These are phyloP conservation scores for Fopius arisanus DNA, from an alignment of 1,140 invertebrate species.

Conservation along the genomic window DNA sequence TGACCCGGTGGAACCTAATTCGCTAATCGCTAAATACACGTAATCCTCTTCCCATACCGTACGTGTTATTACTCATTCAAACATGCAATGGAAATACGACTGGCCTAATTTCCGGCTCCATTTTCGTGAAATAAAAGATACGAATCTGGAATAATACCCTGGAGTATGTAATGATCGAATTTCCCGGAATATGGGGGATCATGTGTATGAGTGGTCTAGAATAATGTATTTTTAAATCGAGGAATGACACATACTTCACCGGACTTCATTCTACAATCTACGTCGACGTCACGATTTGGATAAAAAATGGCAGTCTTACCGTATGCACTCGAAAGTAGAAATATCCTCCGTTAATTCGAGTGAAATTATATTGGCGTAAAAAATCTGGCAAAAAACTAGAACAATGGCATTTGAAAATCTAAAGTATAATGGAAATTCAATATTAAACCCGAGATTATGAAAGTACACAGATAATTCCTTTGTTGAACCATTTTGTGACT, in stretches of 20 bases:
- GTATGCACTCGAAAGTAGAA: too few species aligned
- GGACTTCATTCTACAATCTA: too few species aligned
- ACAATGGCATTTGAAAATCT: too few species aligned
- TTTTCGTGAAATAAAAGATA: not conserved
- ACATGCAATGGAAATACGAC: not conserved
- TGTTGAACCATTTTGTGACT: not conserved
- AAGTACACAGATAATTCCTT: not conserved
- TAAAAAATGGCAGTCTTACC: too few species aligned
- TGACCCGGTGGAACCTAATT: not conserved
- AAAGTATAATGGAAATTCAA: not conserved
- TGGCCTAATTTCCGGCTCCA: not conserved
- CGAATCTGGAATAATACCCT: not conserved
- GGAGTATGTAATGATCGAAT: not conserved
- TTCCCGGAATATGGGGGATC: not conserved
- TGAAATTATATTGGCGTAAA: too few species aligned
- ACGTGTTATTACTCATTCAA: not conserved
- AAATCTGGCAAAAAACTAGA: too few species aligned
- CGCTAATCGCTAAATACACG: not conserved
- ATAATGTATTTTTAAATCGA: not conserved
- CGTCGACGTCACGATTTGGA: too few species aligned
- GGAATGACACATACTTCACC: not conserved
- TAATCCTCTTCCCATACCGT: not conserved
- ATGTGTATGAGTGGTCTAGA: not conserved
- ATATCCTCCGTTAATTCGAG: too few species aligned
- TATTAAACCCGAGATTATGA: not conserved